Percentiles rank a stretch among this genome's conserved stretches.
These are phyloP conservation scores for Drosophila rubida DNA, from an alignment of 2,888 invertebrate species.

Conservation along the genomic window DNA sequence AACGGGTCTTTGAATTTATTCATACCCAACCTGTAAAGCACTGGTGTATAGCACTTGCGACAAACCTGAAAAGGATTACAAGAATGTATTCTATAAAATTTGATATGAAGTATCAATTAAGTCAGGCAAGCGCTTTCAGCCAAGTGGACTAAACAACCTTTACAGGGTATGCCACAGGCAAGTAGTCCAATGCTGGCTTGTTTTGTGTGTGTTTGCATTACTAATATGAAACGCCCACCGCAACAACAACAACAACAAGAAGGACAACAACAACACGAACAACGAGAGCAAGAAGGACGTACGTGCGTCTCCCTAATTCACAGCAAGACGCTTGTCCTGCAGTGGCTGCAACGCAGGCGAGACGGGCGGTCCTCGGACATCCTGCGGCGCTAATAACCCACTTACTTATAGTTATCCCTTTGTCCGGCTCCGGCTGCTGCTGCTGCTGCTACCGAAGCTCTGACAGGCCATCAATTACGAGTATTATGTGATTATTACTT, in stretches of 20 bases:
- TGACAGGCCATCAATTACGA: slow-evolving; percentile 72
- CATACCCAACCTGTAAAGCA: slow-evolving; percentile 20
- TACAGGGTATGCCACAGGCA: slow-evolving; percentile 14
- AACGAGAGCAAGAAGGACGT: slow-evolving; percentile 28
- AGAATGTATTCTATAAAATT: too few species aligned
- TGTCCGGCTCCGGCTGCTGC: slow-evolving; percentile 47
- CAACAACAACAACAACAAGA: slow-evolving; percentile 49
- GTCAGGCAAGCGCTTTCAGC: too few species aligned
- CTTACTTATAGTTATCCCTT: slow-evolving; percentile 82
- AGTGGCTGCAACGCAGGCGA: slow-evolving; percentile 47
- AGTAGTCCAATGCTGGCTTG: background rate
- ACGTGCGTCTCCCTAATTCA: slow-evolving; percentile 73
- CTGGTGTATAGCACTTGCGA: background rate
- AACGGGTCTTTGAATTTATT: slow-evolving; percentile 2
- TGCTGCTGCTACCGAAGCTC: slow-evolving; percentile 24
- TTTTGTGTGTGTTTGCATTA: slow-evolving; percentile 53
- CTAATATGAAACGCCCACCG: slow-evolving; percentile 73
- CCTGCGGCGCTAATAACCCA: slow-evolving; percentile 83
- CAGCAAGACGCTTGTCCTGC: slow-evolving; percentile 67
- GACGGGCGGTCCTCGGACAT: slow-evolving; percentile 60
- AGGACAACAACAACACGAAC: slow-evolving; percentile 18
- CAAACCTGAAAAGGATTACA: too few species aligned
- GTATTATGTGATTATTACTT: slow-evolving; percentile 57
- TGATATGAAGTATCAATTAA: too few species aligned
- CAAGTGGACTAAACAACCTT: too few species aligned